These are phyloP conservation scores for Polietes domitor DNA, from an alignment of 2,888 invertebrate genomes.

Conservation along the genomic window DNA sequence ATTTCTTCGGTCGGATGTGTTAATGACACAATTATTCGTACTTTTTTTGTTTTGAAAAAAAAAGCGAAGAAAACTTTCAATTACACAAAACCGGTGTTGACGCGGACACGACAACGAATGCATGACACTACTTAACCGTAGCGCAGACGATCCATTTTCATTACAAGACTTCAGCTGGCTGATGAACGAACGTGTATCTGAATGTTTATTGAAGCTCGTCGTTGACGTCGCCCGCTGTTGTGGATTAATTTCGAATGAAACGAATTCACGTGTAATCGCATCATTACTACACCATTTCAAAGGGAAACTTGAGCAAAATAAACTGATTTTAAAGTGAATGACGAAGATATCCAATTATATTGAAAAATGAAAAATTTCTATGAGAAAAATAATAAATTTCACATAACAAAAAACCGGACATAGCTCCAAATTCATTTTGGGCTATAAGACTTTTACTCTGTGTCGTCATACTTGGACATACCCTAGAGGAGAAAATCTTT, in stretches of 20 bases:
- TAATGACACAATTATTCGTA: constrained; percentile 22
- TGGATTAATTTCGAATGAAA: constrained; percentile 18
- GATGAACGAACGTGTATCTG: constrained; percentile 21
- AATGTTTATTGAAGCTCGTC: constrained; percentile 19
- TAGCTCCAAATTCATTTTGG: no score
- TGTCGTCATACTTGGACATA: no score
- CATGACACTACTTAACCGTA: not conserved
- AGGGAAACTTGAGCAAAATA: no score
- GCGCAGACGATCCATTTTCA: constrained; percentile 4
- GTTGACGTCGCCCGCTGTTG: not conserved
- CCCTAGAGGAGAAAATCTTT: no score
- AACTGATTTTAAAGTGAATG: no score
- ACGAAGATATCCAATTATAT: no score
- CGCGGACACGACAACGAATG: not conserved
- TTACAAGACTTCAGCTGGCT: not conserved
- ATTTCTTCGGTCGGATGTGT: not conserved
- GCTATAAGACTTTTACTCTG: no score
- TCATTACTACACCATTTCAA: constrained; percentile 11
- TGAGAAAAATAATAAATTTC: no score
- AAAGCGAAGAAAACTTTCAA: constrained; percentile 32
- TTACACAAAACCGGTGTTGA: constrained; percentile 9
- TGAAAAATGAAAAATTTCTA: no score
- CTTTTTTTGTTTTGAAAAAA: not conserved
- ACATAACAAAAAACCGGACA: no score
- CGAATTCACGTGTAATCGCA: constrained; percentile 9